Evolutionary conservation across 2,113 vertebrate genomes (phyloP).

Genomic region (Mesembrinibis cayennensis): DNA sequence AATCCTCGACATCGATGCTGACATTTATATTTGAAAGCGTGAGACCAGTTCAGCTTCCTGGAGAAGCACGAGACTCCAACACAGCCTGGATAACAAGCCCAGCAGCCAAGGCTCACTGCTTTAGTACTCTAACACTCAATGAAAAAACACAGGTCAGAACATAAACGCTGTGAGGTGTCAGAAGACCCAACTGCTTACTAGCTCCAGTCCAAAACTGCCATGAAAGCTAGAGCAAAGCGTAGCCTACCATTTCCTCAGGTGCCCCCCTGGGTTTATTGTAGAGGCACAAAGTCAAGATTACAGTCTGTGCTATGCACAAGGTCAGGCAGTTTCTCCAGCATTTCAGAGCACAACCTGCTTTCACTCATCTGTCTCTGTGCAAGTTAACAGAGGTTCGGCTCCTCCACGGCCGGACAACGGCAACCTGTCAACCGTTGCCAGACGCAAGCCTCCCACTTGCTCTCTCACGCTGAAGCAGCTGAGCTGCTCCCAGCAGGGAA

Average conservation of each 20-base stretch:
- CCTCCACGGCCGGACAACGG: accelerated
- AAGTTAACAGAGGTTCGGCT: not conserved
- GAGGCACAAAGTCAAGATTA: not conserved
- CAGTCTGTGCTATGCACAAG: not conserved
- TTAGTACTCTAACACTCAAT: no score
- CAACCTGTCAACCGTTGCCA: not conserved
- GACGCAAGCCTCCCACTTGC: not conserved
- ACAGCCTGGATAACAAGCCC: not conserved
- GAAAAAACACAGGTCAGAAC: not conserved
- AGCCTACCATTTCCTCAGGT: not conserved
- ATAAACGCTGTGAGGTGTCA: accelerated
- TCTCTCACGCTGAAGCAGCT: not conserved
- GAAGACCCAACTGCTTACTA: not conserved
- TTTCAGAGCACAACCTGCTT: not conserved
- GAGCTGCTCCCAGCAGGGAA: not conserved
- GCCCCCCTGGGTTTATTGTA: accelerated
- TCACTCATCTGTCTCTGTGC: not conserved
- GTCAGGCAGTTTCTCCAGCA: not conserved
- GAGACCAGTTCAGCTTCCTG: not conserved
- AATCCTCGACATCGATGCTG: not conserved
- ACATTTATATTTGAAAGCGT: accelerated
- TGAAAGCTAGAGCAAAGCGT: accelerated
- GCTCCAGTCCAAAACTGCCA: not conserved
- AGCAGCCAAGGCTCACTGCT: not conserved
- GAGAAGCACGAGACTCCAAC: not conserved